These are phyloP conservation scores for Lacerta viridis DNA, from an alignment of 2,797 vertebrate species.

Conservation along the genomic window DNA sequence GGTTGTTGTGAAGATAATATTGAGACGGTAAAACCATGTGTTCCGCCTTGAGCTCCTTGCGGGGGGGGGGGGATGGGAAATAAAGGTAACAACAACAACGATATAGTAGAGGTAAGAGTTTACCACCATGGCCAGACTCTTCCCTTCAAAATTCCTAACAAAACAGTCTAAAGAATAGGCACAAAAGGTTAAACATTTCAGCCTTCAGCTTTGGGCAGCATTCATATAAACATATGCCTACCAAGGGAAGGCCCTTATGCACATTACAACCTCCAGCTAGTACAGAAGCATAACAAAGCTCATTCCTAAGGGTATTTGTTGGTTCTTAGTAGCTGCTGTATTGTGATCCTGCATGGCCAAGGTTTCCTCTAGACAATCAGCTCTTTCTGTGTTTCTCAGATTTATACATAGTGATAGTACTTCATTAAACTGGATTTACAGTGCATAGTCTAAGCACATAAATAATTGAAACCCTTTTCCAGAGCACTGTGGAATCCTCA, in stretches of 20 bases:
- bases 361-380: constrained; percentile 54
- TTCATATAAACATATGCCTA: constrained; percentile 1
- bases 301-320: constrained; percentile 10
- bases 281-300: neutral
- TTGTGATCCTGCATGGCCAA: constrained; percentile 39
- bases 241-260: neutral
- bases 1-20: too few species aligned
- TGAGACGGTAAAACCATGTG: too few species aligned
- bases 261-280: neutral
- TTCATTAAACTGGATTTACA: constrained; percentile 77
- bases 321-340: constrained; percentile 44
- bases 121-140: fast-evolving
- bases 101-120: neutral
- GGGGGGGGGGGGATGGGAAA: too few species aligned
- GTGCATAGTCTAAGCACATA: constrained; percentile 67
- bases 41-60: too few species aligned
- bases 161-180: neutral
- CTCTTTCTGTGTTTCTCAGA: constrained; percentile 52
- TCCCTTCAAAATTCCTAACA: neutral
- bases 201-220: fast-evolving
- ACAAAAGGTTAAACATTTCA: neutral
- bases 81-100: too few species aligned
- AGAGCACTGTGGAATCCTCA: constrained; percentile 66
- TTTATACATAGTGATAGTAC: constrained; percentile 70
- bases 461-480: constrained; percentile 75